Conservation (phyloP, 30 jellyfish, hydroid and myxozoan species). For the Chrysaora quinquecirrha region DNA sequence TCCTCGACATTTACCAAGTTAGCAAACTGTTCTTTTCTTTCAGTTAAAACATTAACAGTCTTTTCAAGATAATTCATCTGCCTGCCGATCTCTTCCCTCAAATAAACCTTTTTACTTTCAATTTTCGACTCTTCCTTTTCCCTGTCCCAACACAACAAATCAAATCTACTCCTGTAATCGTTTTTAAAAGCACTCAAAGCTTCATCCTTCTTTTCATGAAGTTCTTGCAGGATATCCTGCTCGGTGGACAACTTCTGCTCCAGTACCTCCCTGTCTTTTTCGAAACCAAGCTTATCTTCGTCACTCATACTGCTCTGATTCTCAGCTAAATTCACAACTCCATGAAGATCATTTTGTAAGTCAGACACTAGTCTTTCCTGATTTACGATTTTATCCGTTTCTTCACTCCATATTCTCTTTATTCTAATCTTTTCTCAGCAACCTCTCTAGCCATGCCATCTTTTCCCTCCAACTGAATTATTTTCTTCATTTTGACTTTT, state of each 20-base stretch:
- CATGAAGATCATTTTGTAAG: conserved; percentile 64
- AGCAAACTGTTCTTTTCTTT: conserved; percentile 49
- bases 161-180: conserved; percentile 72
- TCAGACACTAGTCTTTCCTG: conserved; percentile 76
- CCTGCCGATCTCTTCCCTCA: conserved; percentile 38
- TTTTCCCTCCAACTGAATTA: conserved; percentile 32
- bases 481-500: conserved; percentile 69
- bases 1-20: conserved; percentile 57
- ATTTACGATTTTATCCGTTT: conserved; percentile 49
- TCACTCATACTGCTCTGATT: conserved; percentile 67
- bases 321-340: conserved; percentile 60
- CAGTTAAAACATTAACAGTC: conserved; percentile 57
- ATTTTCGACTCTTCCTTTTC: conserved; percentile 58
- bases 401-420: conserved; percentile 68
- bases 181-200: conserved; percentile 65
- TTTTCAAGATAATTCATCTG: conserved; percentile 52
- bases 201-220: conserved; percentile 50
- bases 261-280: conserved; percentile 33
- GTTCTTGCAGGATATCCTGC: conserved; percentile 46
- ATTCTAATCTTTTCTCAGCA: conserved; percentile 52
- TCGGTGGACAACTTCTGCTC: conserved; percentile 43
- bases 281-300: conserved; percentile 63
- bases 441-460: conserved; percentile 24
- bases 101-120: conserved; percentile 37
- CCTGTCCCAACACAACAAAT: conserved; percentile 86